phyloP scores from a whole-genome alignment of 2,113 vertebrate species.

The Megaceryle maxima region DNA sequence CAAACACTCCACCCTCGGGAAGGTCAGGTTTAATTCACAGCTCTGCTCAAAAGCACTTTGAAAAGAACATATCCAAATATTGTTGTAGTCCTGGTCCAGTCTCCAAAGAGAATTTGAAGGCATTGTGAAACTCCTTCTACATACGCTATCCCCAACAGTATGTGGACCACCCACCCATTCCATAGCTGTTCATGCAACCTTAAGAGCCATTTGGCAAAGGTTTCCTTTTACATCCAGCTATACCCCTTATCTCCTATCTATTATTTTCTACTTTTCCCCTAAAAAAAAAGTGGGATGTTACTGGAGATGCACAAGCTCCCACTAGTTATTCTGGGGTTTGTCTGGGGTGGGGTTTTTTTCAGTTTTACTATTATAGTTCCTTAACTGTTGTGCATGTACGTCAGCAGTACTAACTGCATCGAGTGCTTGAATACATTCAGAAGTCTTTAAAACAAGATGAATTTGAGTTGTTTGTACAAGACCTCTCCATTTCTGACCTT shows the following conservation, averaged over 20 bases:
- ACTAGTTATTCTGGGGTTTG: background rate
- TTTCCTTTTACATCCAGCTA: background rate
- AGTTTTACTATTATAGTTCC: background rate
- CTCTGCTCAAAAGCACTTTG: background rate
- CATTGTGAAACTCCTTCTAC: background rate
- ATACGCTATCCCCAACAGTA: rapidly evolving
- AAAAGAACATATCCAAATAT: background rate
- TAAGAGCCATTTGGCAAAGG: background rate
- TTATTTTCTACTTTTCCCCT: background rate
- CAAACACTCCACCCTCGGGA: background rate
- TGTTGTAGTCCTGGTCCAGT: background rate
- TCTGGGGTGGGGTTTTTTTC: background rate
- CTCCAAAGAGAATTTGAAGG: background rate
- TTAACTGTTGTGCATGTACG: background rate
- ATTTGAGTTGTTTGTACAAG: background rate
- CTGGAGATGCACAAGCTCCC: background rate
- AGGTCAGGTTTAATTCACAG: background rate
- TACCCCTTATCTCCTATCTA: background rate
- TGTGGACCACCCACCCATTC: background rate
- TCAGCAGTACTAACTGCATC: background rate
- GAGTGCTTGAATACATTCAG: background rate
- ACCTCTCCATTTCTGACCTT: background rate
- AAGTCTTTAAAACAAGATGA: background rate
- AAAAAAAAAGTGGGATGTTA: background rate
- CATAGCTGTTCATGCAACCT: background rate